A percentile compares a stretch with the other conserved stretches of the same genome.
Evolutionary conservation across 1,140 invertebrate genomes (phyloP).

Genomic region (Capitella teleta): DNA sequence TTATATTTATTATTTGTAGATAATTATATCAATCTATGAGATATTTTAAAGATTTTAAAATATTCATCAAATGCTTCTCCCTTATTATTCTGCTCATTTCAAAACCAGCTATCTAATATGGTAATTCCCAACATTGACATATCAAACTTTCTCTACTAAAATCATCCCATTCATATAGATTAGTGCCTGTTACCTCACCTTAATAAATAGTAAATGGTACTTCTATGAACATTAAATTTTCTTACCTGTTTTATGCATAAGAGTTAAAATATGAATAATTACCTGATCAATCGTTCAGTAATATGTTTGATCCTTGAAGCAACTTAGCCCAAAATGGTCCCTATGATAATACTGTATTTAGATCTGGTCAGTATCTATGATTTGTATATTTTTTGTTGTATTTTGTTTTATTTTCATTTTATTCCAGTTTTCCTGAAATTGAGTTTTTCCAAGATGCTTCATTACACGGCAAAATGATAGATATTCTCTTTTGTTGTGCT

Average conservation of each 20-base stretch:
- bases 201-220: too few species aligned
- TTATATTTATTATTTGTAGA: background rate
- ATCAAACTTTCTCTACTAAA: too few species aligned
- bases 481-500: slow-evolving; percentile 57
- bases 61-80: too few species aligned
- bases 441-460: slow-evolving; percentile 54
- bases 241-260: background rate
- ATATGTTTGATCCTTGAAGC: too few species aligned
- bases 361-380: background rate
- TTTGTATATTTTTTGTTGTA: background rate
- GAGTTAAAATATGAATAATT: too few species aligned
- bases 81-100: too few species aligned
- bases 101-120: too few species aligned
- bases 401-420: background rate
- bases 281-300: too few species aligned
- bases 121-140: too few species aligned
- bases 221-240: too few species aligned
- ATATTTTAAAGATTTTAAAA: background rate
- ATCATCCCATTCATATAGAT: too few species aligned
- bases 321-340: background rate
- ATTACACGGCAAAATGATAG: slow-evolving; percentile 57
- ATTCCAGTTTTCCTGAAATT: slow-evolving; percentile 55
- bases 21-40: background rate
- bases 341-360: background rate
- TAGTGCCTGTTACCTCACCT: too few species aligned